Conservation (phyloP, 1,140 invertebrate species). For the Drosophila ananassae region DNA sequence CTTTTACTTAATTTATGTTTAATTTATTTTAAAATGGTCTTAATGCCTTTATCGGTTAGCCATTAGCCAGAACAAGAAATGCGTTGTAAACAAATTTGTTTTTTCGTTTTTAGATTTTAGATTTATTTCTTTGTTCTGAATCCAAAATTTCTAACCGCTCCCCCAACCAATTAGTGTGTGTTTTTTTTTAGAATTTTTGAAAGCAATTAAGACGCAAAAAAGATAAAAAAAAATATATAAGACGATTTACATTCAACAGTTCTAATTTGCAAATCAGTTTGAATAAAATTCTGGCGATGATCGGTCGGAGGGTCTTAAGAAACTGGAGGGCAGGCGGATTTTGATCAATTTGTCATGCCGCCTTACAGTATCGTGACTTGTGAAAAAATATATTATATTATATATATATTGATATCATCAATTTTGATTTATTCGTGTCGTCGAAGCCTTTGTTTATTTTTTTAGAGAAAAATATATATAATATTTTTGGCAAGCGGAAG, state of each 20-base stretch:
- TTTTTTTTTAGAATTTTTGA: constrained; percentile 18
- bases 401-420: constrained; percentile 53
- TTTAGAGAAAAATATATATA: not conserved
- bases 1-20: constrained; percentile 38
- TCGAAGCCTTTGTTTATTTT: not conserved
- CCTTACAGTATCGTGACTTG: constrained; percentile 62
- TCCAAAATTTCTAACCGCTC: constrained; percentile 33
- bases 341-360: constrained; percentile 53
- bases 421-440: constrained; percentile 39
- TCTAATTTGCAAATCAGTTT: constrained; percentile 64
- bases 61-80: constrained; percentile 30
- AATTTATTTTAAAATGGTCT: constrained; percentile 34
- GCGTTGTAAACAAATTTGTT: constrained; percentile 29
- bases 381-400: constrained; percentile 26
- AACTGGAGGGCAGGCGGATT: not conserved
- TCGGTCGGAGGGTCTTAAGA: constrained; percentile 23
- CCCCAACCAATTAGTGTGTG: constrained; percentile 56
- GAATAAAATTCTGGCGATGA: constrained; percentile 21
- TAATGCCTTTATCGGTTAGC: constrained; percentile 18
- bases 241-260: constrained; percentile 41
- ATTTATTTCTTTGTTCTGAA: constrained; percentile 64
- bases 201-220: constrained; percentile 52
- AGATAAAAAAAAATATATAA: constrained; percentile 25
- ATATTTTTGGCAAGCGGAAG: constrained; percentile 26
- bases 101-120: constrained; percentile 7